Evolutionary conservation across 2,797 vertebrate genomes (phyloP).

Genomic region (Podarcis siculus): DNA sequence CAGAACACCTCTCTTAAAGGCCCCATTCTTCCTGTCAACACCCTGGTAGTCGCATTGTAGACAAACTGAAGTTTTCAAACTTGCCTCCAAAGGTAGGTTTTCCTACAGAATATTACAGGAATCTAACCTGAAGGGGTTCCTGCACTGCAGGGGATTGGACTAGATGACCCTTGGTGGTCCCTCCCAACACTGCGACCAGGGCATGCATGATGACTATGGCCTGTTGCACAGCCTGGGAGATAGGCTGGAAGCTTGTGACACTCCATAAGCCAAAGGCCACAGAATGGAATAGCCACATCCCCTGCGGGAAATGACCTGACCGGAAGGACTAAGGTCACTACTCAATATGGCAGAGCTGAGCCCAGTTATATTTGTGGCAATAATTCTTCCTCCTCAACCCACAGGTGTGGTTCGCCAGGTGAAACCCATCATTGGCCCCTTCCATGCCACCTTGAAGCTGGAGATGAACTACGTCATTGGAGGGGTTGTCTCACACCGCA

Average conservation of each 20-base stretch:
- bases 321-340: background rate
- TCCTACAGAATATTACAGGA: background rate
- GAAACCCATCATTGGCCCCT: conserved; percentile 88
- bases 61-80: background rate
- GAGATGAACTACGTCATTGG: conserved; percentile 88
- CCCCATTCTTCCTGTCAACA: background rate
- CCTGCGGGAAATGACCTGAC: background rate
- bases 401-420: conserved; percentile 94
- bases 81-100: background rate
- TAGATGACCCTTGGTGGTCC: no score
- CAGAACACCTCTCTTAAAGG: no score
- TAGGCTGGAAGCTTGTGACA: background rate
- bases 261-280: background rate
- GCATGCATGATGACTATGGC: background rate
- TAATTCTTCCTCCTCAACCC: conserved; percentile 29
- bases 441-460: conserved; percentile 82
- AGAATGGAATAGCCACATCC: background rate
- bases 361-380: background rate
- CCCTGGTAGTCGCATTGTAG: background rate
- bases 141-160: no score
- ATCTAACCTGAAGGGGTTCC: no score
- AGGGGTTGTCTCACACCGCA: conserved; percentile 89
- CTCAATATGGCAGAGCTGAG: no score
- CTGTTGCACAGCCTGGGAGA: background rate
- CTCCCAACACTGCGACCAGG: background rate